A percentile compares a stretch with the other conserved stretches of the same genome.
phyloP scores from a whole-genome alignment of 2,797 vertebrate species.

The Merluccius polli region DNA sequence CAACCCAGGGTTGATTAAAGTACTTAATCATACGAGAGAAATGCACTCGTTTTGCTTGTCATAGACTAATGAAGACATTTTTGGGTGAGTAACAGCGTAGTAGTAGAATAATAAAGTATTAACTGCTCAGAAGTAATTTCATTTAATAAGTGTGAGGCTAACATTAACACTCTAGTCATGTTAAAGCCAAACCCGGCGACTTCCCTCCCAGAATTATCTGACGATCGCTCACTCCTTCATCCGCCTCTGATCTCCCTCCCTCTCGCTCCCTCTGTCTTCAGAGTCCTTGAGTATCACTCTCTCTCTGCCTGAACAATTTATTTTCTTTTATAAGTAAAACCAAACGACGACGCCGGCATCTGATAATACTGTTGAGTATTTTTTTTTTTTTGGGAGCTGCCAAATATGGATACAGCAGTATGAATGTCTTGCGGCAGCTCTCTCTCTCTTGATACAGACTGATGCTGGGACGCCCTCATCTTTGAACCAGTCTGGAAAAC shows the following conservation, averaged over 20 bases:
- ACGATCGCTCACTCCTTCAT: neutral
- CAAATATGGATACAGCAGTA: conserved; percentile 34
- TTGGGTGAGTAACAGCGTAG: neutral
- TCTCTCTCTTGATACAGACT: conserved; percentile 22
- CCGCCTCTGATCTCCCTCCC: neutral
- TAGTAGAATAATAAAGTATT: neutral
- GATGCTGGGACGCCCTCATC: conserved; percentile 27
- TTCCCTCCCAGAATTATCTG: neutral
- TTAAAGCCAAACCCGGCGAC: neutral
- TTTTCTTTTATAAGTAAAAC: conserved; percentile 13
- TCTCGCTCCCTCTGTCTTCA: conserved; percentile 11
- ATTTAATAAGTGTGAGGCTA: neutral
- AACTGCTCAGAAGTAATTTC: neutral
- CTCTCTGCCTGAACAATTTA: conserved; percentile 9
- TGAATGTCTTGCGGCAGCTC: conserved; percentile 33
- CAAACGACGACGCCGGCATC: conserved; percentile 21
- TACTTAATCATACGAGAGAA: neutral
- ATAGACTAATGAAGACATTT: neutral
- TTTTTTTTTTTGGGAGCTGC: conserved; percentile 9
- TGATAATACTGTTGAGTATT: conserved; percentile 16
- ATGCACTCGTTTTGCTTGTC: neutral
- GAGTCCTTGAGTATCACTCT: neutral
- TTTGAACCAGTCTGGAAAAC: conserved; percentile 1
- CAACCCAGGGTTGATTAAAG: neutral
- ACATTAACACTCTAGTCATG: neutral